Base-by-base conservation (phyloP, 2,113 vertebrate genomes). In the Mohoua ochrocephala region DNA sequence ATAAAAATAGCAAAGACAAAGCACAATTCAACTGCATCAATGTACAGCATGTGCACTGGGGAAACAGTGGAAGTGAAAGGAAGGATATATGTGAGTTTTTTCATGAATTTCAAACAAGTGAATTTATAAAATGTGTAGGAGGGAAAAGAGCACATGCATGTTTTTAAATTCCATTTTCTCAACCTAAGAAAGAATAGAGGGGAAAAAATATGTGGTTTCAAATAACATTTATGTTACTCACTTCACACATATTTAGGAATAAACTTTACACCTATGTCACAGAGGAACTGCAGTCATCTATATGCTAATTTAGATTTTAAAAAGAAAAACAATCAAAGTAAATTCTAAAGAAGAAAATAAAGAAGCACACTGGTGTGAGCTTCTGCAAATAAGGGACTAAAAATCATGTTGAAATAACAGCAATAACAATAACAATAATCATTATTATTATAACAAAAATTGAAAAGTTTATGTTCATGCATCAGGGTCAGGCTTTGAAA, bases 391-490 rank as follows among this genome's bases (percentile, higher is more conserved):
- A 97, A 91, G 59, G 81, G 87, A 75, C 88, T 87, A 91, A 97
- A 94, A 96, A 98, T 81, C 44, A 91, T 35, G 67, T 89, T 84
- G 87, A 97, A 96, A 98, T 97, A 86, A 93, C 74, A 96, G 80
- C 76, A 91, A 93, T 93, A 91, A 94, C 71, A 94, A 94, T 87
- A 89, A 87, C 68, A 96, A 98, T 84, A 77, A 37, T 81, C 75
- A 89, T 92, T 45, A 96, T 79, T 80, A 93, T 81, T 78, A 92
- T 91, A 27, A 92, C 80, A 92, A 95, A 85, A 96, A 97, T 83
- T 82, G 52, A 88, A 96, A 98, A 96, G 95, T 95, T 97, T 60
- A 97, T 95, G 97, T 97, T 98, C 99, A 99, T 99, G 98, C 98
- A 99, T 97, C 97, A 97, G 86, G 96, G 89, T 98, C 80, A 97